A percentile compares a stretch with the other conserved stretches of the same genome.
These are phyloP conservation scores for Ceyx cyanopectus DNA, from an alignment of 2,113 vertebrate genomes.

Conservation along the genomic window DNA sequence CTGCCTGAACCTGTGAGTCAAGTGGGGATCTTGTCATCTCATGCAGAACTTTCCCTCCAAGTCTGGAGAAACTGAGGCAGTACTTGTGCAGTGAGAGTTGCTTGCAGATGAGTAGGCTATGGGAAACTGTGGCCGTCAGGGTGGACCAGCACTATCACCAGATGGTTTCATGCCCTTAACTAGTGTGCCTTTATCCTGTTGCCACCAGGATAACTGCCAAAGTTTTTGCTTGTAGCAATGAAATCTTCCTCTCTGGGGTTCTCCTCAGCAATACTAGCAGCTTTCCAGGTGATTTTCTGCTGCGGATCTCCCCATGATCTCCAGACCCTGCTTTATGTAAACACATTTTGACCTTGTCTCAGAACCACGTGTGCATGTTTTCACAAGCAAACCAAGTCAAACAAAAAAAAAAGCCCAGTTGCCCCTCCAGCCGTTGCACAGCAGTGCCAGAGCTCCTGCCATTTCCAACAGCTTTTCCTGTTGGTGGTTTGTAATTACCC, in stretches of 20 bases:
- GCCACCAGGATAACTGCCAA: neutral
- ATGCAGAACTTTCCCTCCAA: neutral
- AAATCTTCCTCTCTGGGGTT: neutral
- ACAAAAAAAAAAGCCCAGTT: neutral
- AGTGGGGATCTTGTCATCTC: neutral
- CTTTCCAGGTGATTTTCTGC: neutral
- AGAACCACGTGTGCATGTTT: neutral
- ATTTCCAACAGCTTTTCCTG: constrained; percentile 46
- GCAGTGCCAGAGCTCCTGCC: neutral
- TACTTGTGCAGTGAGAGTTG: neutral
- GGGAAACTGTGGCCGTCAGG: neutral
- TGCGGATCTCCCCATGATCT: neutral
- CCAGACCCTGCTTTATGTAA: neutral
- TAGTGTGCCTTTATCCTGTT: neutral
- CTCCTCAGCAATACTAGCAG: neutral
- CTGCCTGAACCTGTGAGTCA: neutral
- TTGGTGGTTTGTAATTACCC: constrained; percentile 10
- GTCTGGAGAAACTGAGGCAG: neutral
- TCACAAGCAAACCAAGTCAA: neutral
- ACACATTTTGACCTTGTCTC: neutral
- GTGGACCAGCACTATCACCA: neutral
- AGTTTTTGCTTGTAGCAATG: neutral
- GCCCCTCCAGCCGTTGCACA: neutral
- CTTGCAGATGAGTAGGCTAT: neutral
- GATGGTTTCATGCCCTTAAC: neutral